These are phyloP conservation scores for Agrotis exclamationis DNA, from an alignment of 2,888 invertebrate genomes.

Conservation along the genomic window DNA sequence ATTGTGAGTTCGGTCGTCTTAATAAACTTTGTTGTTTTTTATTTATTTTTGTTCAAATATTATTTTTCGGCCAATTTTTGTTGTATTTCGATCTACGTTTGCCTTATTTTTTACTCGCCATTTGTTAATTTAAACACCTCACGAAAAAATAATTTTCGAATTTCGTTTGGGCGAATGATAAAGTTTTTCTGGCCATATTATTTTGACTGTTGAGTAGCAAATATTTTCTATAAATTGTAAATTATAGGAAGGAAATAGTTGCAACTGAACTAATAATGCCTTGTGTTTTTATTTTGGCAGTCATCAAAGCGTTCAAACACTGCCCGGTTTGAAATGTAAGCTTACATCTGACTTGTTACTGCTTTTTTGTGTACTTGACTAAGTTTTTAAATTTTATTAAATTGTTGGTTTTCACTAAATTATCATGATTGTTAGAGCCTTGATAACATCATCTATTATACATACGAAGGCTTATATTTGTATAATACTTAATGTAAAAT, in stretches of 20 bases:
- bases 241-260: conserved; percentile 4
- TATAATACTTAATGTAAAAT: conserved; percentile 26
- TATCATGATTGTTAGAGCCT: conserved; percentile 19
- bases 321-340: conserved; percentile 19
- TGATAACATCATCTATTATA: conserved; percentile 15
- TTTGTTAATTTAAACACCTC: conserved; percentile 36
- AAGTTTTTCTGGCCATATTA: conserved; percentile 15
- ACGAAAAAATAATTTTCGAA: conserved; percentile 23
- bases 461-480: conserved; percentile 14
- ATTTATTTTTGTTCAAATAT: conserved; percentile 40
- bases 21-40: conserved; percentile 25
- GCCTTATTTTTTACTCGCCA: conserved; percentile 15
- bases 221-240: conserved; percentile 20
- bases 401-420: conserved; percentile 68
- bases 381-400: conserved; percentile 54
- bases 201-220: conserved; percentile 26
- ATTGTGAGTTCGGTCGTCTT: conserved; percentile 16
- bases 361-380: conserved; percentile 47
- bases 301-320: conserved; percentile 18
- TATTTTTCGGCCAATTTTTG: conserved; percentile 20
- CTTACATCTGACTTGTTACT: conserved; percentile 46
- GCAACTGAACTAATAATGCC: conserved; percentile 11
- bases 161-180: conserved; percentile 17
- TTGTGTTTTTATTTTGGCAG: conserved; percentile 10
- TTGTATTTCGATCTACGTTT: conserved; percentile 22